These are phyloP conservation scores for Astyanax mexicanus DNA, from an alignment of 2,797 vertebrate species.

Conservation along the genomic window DNA sequence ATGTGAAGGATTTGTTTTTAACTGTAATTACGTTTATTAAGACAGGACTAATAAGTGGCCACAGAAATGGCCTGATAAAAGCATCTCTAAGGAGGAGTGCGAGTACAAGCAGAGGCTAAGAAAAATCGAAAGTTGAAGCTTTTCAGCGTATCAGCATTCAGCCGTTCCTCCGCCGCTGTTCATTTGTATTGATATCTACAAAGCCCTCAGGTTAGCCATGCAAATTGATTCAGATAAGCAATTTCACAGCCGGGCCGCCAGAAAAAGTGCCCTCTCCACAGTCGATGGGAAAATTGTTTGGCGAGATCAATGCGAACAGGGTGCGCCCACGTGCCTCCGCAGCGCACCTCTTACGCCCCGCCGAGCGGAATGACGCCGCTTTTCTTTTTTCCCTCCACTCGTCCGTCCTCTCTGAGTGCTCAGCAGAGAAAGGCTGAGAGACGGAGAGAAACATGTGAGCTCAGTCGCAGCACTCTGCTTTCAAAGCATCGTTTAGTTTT, in stretches of 20 bases:
- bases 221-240: conserved; percentile 56
- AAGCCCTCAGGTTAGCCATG: conserved; percentile 52
- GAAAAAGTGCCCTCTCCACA: conserved; percentile 39
- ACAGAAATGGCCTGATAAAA: neutral
- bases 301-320: conserved; percentile 36
- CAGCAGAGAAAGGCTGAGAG: conserved; percentile 14
- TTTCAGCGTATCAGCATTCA: conserved; percentile 27
- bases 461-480: conserved; percentile 13
- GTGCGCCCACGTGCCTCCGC: conserved; percentile 14
- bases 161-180: conserved; percentile 5
- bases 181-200: conserved; percentile 48
- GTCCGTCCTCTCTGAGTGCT: neutral
- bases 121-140: neutral
- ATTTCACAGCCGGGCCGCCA: conserved; percentile 42
- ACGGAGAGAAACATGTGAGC: neutral
- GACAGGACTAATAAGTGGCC: conserved; percentile 5
- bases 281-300: conserved; percentile 40
- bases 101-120: neutral
- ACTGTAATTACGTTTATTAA: conserved; percentile 1
- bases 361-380: conserved; percentile 33
- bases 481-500: neutral
- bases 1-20: neutral
- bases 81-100: neutral
- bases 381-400: conserved; percentile 7
- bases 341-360: conserved; percentile 29